phyloP scores from a whole-genome alignment of 2,797 vertebrate genomes.

The Enteromius treurensis region DNA sequence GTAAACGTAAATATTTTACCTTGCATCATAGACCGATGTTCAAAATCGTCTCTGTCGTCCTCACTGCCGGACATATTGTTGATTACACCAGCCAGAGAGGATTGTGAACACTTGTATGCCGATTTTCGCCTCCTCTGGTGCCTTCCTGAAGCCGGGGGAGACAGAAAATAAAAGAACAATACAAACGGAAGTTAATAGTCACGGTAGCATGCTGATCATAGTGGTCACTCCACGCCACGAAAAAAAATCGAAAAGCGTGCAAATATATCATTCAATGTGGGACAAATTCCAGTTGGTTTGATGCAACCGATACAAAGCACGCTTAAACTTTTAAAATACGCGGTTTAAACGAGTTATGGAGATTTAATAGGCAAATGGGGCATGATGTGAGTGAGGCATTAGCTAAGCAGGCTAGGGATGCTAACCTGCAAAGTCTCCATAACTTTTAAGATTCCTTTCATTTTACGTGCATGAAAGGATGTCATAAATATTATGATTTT shows the following conservation, averaged over 20 bases:
- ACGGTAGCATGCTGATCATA: conserved; percentile 28
- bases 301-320: not conserved
- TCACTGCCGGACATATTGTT: conserved; percentile 81
- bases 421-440: conserved; percentile 64
- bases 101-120: conserved; percentile 44
- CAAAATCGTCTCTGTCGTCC: conserved; percentile 80
- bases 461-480: not conserved
- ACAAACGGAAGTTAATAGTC: conserved; percentile 72
- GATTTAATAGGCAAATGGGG: conserved; percentile 6
- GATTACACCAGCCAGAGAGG: conserved; percentile 41
- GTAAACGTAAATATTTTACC: conserved; percentile 68
- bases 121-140: conserved; percentile 61
- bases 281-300: not conserved
- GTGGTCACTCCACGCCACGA: not conserved
- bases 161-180: conserved; percentile 65
- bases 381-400: conserved; percentile 26
- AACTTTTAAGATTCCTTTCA: conserved; percentile 16
- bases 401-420: conserved; percentile 45
- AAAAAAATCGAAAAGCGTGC: not conserved
- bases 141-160: conserved; percentile 65
- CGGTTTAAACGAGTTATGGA: not conserved
- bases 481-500: not conserved
- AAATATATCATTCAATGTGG: not conserved
- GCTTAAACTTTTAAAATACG: conserved; percentile 20
- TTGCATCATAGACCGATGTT: conserved; percentile 75